phyloP scores from a whole-genome alignment of 2,888 invertebrate genomes.

The Heliconius erato region DNA sequence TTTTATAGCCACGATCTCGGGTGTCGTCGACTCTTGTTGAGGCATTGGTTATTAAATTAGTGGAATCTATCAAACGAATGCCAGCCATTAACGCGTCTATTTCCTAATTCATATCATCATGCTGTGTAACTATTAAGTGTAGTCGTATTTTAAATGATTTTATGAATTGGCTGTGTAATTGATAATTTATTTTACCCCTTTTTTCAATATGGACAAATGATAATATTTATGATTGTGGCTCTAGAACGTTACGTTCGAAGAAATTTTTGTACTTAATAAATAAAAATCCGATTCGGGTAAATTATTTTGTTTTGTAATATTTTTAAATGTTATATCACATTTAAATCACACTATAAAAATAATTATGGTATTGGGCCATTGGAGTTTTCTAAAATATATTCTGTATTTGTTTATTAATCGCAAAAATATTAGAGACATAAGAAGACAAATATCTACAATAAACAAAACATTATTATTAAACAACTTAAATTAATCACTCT shows the following conservation, averaged over 20 bases:
- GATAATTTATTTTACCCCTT: background rate
- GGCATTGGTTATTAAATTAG: constrained; percentile 83
- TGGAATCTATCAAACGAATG: constrained; percentile 71
- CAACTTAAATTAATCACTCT: background rate
- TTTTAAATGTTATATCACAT: too few relatives aligned
- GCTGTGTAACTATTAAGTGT: constrained; percentile 32
- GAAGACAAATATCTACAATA: background rate
- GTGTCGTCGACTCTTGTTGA: constrained; percentile 79
- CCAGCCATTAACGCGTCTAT: constrained; percentile 67
- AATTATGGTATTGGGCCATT: background rate
- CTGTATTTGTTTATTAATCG: background rate
- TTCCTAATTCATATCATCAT: constrained; percentile 40
- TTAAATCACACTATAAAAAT: too few relatives aligned
- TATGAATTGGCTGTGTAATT: constrained; percentile 24
- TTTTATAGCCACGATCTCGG: constrained; percentile 79
- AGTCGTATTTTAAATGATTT: constrained; percentile 39
- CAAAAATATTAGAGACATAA: background rate
- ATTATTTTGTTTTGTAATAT: background rate
- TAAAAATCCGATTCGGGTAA: background rate
- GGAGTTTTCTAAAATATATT: background rate
- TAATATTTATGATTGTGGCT: background rate
- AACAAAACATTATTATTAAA: background rate
- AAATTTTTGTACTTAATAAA: background rate
- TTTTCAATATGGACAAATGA: constrained; percentile 5
- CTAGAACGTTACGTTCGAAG: background rate